Base-by-base conservation (phyloP, 2,113 vertebrate species). In the Panurus biarmicus region DNA sequence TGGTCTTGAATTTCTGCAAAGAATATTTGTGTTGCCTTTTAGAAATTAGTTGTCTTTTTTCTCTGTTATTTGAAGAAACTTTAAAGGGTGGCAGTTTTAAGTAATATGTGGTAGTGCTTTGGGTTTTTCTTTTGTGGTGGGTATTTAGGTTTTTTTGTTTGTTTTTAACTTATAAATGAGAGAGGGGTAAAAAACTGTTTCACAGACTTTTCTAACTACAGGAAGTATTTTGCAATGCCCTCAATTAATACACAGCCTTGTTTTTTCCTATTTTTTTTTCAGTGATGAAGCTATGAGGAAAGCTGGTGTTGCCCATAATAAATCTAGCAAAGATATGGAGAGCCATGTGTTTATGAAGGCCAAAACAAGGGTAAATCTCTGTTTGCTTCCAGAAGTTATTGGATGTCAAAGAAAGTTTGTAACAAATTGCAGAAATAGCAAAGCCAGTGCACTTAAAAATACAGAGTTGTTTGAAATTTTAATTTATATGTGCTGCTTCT, bases 241-340 rank as follows among this genome's bases (percentile, higher is more conserved):
- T 80, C 28, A 48, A 10, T 85, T 94, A 89, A 94, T 58, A 40
- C 5, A 1, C 4, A 65, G n/a, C 16, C 31, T 86, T 73, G 28
- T 56, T 89, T 92, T 84, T 80, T 14, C 18, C n/a, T 91, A 56
- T 77, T 95, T 62, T 31, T 66, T 53, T 64, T 91, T 96, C 97
- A 99, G 99, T 22, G 99, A 99, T 53, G 99, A 99, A 3, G 99
- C 99, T 24, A 99, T 99, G 99, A 98, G 99, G 83, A 99, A 99
- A 97, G 99, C 99, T 57, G 99, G 99, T 36, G 99, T 99, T 26
- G 98, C 98, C 25, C 99, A 99, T 95, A 98, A 96, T 94, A 99
- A 99, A 95, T 98, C 99, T 69, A 99, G 99, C 97, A 99, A 98
- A 65, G 99, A 99, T 58, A 99, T 99, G 99, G 99, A 99, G 94